These are phyloP conservation scores for Rhinopomastus cyanomelas DNA, from an alignment of 2,113 vertebrate genomes.

Conservation along the genomic window DNA sequence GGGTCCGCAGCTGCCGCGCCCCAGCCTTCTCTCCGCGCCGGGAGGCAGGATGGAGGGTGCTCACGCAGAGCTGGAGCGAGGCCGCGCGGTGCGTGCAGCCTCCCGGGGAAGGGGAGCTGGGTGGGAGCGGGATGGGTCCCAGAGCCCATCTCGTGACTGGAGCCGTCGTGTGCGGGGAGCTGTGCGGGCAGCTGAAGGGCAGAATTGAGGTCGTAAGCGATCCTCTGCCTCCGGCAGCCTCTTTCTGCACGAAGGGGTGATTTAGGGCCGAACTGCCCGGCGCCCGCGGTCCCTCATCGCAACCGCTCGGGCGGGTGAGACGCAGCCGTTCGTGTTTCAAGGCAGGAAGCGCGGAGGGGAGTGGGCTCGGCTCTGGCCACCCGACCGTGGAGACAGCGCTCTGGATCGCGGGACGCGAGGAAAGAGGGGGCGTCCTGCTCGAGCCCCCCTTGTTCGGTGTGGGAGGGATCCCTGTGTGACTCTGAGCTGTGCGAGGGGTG, in stretches of 20 bases:
- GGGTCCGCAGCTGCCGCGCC: not conserved
- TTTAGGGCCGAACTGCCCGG: slow-evolving; percentile 65
- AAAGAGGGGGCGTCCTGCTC: not conserved
- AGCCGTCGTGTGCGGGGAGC: slow-evolving; percentile 60
- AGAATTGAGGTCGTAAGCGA: slow-evolving; percentile 74
- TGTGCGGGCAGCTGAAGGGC: slow-evolving; percentile 54
- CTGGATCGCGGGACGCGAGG: too few species aligned
- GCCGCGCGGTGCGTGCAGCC: not conserved
- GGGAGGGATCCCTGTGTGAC: not conserved
- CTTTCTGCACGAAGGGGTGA: slow-evolving; percentile 75
- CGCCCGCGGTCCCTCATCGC: slow-evolving; percentile 37
- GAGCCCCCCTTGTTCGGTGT: not conserved
- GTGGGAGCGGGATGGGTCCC: not conserved
- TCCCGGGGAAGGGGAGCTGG: not conserved
- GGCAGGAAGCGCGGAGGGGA: slow-evolving; percentile 46
- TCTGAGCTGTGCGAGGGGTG: not conserved
- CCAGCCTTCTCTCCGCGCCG: too few species aligned
- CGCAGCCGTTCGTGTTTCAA: slow-evolving; percentile 68
- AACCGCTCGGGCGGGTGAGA: not conserved
- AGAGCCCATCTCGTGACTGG: slow-evolving; percentile 24
- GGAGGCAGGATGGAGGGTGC: too few species aligned
- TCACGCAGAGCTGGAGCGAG: rapidly evolving
- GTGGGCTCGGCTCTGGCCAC: slow-evolving; percentile 50
- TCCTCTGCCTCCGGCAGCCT: slow-evolving; percentile 68
- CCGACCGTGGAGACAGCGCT: slow-evolving; percentile 14